These are phyloP conservation scores for Cranoglanis bouderius DNA, from an alignment of 2,113 vertebrate genomes.

Conservation along the genomic window DNA sequence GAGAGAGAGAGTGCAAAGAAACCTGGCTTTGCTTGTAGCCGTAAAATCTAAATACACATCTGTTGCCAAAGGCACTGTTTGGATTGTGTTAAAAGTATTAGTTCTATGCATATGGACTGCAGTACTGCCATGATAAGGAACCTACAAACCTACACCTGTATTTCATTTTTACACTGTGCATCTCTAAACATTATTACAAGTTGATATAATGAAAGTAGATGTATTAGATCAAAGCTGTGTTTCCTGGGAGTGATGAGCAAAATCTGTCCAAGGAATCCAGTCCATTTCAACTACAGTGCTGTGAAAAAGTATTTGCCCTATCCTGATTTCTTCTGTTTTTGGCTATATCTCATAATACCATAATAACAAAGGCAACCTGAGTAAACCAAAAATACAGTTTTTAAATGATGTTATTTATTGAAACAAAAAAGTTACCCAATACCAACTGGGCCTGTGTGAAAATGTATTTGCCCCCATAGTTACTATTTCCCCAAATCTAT, in stretches of 20 bases:
- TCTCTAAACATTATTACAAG: background rate
- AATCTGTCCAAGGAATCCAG: constrained; percentile 50
- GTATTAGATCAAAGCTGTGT: background rate
- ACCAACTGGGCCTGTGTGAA: too few species aligned
- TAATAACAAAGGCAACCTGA: too few species aligned
- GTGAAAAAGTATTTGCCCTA: too few species aligned
- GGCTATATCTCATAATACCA: too few species aligned
- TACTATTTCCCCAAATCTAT: too few species aligned
- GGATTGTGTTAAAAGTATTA: constrained; percentile 59
- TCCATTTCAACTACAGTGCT: constrained; percentile 30
- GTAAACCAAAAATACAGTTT: too few species aligned
- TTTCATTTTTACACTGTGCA: background rate
- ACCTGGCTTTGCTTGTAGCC: constrained; percentile 51
- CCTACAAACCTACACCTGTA: background rate
- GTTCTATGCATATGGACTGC: constrained; percentile 56
- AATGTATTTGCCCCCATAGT: too few species aligned
- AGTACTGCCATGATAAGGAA: background rate
- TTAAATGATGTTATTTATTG: too few species aligned
- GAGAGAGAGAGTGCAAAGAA: constrained; percentile 4
- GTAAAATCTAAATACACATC: constrained; percentile 59
- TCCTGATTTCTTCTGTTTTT: too few species aligned
- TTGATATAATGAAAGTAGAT: background rate
- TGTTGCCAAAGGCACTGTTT: constrained; percentile 59
- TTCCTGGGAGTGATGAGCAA: constrained; percentile 39
- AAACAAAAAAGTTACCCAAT: too few species aligned